A percentile compares a stretch with the other conserved stretches of the same genome.
Evolutionary conservation across 2,113 vertebrate species (phyloP).

Genomic region (rabbit (Oryctolagus cuniculus)): mOryCun1.1 NC_091432.1:129119001-129119500

Average conservation of each 20-base stretch:
- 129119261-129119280: background rate
- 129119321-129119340: background rate
- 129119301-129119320: background rate
- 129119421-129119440: background rate
- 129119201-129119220: background rate
- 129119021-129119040: background rate
- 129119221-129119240: background rate
- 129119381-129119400: rapidly evolving
- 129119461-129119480: background rate
- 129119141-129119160: background rate
- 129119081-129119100: background rate
- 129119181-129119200: background rate
- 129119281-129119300: background rate
- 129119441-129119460: background rate
- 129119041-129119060: background rate
- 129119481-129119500: background rate
- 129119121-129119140: background rate
- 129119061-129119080: background rate
- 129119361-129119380: background rate
- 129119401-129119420: too few relatives aligned
- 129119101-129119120: background rate
- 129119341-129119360: background rate
- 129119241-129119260: background rate
- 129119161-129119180: conserved; percentile 10
- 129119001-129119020: background rate